Evolutionary conservation across 1,140 invertebrate genomes (phyloP), one percentile per base, ranked within the genome.

Genomic region (Drosophila lacertosa): DNA sequence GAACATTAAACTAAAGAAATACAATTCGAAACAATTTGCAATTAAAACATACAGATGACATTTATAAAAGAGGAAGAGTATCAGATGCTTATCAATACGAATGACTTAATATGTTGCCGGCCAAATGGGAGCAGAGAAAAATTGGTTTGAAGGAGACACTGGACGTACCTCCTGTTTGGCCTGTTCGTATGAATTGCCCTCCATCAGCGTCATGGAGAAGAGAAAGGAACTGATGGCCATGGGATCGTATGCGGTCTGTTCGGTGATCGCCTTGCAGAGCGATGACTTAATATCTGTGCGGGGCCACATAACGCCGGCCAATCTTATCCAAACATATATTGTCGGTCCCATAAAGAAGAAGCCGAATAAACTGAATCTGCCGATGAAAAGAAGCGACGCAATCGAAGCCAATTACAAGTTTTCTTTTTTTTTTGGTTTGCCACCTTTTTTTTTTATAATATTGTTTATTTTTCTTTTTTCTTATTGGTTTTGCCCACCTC

Each of bases 231-330:
- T 92, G 91, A 95, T 94, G 54, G 94, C 94, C 74, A 93, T 91
- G 26, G 94, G 94, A 39, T 93, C 92, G 73, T 95, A 95, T 0
- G 93, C 92, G 9, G 94, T 92, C 92, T 95, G 94, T 83, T 95
- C 94, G 37, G 95, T 92, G 51, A 92, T 84, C 91, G 94, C 94
- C 92, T 95, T 95, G 32, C 92, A 93, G n/a, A 95, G 76, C 44
- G 94, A 94, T 74, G 92, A 93, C 77, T 91, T 92, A 9, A 95
- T 77, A 66, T 93, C 92, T 44, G 91, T 91, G 24, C 92, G 92
- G 26, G 94, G 94, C 92, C 94, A 94, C 73, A 94, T 89, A 24
- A 90, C 84, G 35, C 92, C 89, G 24, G 94, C 93, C 44, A 93
- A 91, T 82, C 91, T 93, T 20, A 95, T 89, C 94, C 94, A 95